Evolutionary conservation across 2,113 vertebrate genomes (phyloP).

Genomic region (Peromyscus maniculatus): DNA sequence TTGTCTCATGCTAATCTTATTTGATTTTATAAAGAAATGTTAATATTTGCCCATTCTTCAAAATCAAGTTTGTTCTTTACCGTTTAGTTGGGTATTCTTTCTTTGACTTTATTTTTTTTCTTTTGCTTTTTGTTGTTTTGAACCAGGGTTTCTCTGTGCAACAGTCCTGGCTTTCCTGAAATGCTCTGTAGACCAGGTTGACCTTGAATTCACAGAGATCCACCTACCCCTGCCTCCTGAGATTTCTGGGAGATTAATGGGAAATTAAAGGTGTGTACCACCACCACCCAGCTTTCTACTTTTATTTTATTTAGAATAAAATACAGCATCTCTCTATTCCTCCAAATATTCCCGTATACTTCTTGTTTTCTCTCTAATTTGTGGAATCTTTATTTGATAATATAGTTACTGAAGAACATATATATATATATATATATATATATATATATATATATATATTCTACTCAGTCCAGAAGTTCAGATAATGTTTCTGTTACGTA

Average conservation of each 20-base stretch:
- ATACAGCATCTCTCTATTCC: background rate
- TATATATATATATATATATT: background rate
- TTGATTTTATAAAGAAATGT: background rate
- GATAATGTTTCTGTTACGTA: background rate
- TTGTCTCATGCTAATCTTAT: background rate
- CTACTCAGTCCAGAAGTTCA: background rate
- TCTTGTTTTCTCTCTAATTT: background rate
- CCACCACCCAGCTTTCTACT: background rate
- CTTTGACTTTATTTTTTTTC: background rate
- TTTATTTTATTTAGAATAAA: background rate
- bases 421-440: background rate
- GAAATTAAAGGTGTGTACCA: background rate
- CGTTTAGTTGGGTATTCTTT: background rate
- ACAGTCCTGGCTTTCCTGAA: background rate
- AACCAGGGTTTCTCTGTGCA: background rate
- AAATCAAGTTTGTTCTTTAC: background rate
- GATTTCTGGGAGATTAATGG: no score
- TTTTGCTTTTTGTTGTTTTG: background rate
- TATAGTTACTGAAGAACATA: background rate
- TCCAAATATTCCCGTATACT: background rate
- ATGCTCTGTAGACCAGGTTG: background rate
- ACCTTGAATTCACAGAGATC: background rate
- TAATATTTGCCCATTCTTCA: background rate
- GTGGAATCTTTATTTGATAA: background rate
- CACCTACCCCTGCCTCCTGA: background rate